These are phyloP conservation scores for Dioctria rufipes DNA, from an alignment of 2,888 invertebrate genomes.

Conservation along the genomic window DNA sequence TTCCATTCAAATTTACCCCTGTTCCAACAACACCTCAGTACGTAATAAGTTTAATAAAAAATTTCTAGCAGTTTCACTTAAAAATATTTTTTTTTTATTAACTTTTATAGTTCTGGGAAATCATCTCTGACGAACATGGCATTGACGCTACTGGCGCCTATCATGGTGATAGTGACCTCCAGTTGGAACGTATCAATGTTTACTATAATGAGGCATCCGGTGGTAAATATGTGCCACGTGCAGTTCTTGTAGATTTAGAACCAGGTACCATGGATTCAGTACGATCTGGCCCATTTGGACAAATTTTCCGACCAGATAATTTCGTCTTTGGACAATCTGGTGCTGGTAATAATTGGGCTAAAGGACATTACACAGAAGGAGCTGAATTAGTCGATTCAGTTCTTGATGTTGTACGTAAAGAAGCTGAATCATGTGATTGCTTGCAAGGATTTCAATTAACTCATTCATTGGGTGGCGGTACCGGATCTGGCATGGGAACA, in stretches of 20 bases:
- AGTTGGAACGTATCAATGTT: conserved; percentile 95
- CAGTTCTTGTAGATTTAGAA: conserved; percentile 95
- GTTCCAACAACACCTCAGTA: too few relatives aligned
- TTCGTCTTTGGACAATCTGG: conserved; percentile 94
- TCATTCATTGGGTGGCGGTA: conserved; percentile 96
- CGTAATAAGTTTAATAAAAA: neutral
- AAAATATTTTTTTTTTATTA: conserved; percentile 53
- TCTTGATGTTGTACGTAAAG: conserved; percentile 89
- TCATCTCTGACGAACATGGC: conserved; percentile 96
- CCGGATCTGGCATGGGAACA: conserved; percentile 73
- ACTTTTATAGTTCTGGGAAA: conserved; percentile 86
- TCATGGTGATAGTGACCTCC: conserved; percentile 93
- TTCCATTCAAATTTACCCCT: too few relatives aligned
- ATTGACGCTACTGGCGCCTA: conserved; percentile 95
- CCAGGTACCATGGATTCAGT: conserved; percentile 99
- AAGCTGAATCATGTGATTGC: conserved; percentile 94
- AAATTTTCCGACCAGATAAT: conserved; percentile 97
- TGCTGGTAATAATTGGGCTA: conserved; percentile 91
- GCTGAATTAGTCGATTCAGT: conserved; percentile 92
- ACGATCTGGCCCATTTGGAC: conserved; percentile 94
- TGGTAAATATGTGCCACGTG: conserved; percentile 96
- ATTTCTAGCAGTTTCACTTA: neutral
- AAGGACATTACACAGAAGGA: conserved; percentile 94
- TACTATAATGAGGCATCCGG: conserved; percentile 97
- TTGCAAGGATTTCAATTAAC: conserved; percentile 95